These are phyloP conservation scores for Drosophila orena DNA, from an alignment of 1,140 invertebrate species.

Conservation along the genomic window DNA sequence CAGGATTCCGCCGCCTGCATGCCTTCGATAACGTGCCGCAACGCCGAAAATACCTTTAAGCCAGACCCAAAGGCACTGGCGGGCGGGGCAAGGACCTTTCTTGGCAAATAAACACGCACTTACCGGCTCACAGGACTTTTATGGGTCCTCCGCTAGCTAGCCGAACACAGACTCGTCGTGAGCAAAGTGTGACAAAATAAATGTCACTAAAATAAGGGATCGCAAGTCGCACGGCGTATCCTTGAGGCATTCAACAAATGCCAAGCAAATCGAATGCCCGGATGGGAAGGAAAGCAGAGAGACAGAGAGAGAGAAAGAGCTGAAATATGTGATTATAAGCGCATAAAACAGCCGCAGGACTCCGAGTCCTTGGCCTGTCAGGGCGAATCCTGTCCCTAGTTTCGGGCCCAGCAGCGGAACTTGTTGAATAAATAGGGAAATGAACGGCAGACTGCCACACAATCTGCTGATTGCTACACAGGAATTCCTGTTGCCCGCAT, in stretches of 20 bases:
- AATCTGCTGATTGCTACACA: slow-evolving; percentile 68
- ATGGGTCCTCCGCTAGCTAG: slow-evolving; percentile 3
- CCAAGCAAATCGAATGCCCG: slow-evolving; percentile 76
- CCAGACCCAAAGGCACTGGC: slow-evolving; percentile 45
- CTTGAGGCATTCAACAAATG: slow-evolving; percentile 74
- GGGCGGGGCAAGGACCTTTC: slow-evolving; percentile 17
- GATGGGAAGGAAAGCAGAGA: not conserved
- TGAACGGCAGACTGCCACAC: slow-evolving; percentile 60
- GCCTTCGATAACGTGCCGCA: slow-evolving; percentile 66
- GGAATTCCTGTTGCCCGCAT: slow-evolving; percentile 55
- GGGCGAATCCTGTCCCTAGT: slow-evolving; percentile 37
- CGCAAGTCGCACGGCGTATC: slow-evolving; percentile 62
- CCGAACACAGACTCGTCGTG: slow-evolving; percentile 26
- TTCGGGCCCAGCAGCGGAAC: slow-evolving; percentile 56
- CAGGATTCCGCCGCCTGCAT: slow-evolving; percentile 48
- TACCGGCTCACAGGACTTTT: slow-evolving; percentile 65
- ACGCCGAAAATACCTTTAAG: slow-evolving; percentile 60
- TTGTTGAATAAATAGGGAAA: slow-evolving; percentile 83
- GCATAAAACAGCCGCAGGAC: slow-evolving; percentile 59
- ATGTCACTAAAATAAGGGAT: slow-evolving; percentile 67
- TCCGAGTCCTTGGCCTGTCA: slow-evolving; percentile 48
- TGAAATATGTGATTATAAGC: slow-evolving; percentile 74
- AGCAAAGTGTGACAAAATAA: slow-evolving; percentile 77
- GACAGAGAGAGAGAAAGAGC: slow-evolving; percentile 5
- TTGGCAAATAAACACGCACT: slow-evolving; percentile 76